These are phyloP conservation scores for Sebastes oblongus DNA, from an alignment of 2,797 vertebrate species.

Conservation along the genomic window DNA sequence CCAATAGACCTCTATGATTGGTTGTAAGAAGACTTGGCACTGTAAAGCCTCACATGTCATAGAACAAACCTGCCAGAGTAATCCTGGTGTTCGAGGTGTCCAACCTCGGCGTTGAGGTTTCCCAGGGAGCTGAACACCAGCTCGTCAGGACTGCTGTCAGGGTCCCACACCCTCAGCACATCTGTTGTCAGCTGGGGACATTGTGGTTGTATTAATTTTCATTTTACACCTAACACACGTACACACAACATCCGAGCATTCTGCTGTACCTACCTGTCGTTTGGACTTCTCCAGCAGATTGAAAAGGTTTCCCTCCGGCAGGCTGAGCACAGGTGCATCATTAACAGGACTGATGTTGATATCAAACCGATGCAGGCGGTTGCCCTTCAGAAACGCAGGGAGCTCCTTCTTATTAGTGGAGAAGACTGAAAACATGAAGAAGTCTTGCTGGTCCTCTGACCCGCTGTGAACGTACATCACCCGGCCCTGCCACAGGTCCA, in stretches of 20 bases:
- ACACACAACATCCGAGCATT: neutral
- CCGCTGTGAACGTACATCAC: constrained; percentile 89
- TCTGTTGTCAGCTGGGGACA: constrained; percentile 73
- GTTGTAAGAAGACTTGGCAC: constrained; percentile 5
- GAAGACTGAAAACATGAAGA: constrained; percentile 88
- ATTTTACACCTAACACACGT: neutral
- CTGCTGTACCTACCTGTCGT: constrained; percentile 68
- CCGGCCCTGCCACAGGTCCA: constrained; percentile 86
- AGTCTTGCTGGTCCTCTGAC: constrained; percentile 85
- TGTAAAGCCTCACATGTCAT: neutral
- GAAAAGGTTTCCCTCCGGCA: constrained; percentile 87
- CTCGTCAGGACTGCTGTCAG: constrained; percentile 82
- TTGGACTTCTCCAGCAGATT: constrained; percentile 86
- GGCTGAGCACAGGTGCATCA: constrained; percentile 86
- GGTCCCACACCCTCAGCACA: constrained; percentile 82
- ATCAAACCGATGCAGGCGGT: constrained; percentile 80
- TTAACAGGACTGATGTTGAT: constrained; percentile 87
- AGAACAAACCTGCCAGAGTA: constrained; percentile 76
- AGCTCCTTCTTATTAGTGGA: constrained; percentile 79
- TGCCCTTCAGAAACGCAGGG: constrained; percentile 75
- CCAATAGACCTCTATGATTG: neutral
- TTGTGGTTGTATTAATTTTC: neutral
- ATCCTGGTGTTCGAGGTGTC: constrained; percentile 85
- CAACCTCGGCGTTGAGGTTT: constrained; percentile 82
- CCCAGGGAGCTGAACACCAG: constrained; percentile 86